These are phyloP conservation scores for Anorthoa munda DNA, from an alignment of 2,888 invertebrate species.

Conservation along the genomic window DNA sequence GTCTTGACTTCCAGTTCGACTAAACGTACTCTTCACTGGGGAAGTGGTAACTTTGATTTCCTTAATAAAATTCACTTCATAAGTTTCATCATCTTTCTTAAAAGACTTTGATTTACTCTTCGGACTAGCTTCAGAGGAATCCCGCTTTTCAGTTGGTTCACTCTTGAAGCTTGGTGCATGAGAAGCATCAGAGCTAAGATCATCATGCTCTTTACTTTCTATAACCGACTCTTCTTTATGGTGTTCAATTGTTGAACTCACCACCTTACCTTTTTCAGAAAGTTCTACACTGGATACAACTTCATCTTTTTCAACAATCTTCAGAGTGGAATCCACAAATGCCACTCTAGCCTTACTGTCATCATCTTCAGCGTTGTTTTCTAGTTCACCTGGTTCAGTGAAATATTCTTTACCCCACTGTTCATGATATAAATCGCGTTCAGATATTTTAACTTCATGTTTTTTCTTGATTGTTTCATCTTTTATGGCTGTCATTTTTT, in stretches of 20 bases:
- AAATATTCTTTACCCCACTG: constrained; percentile 91
- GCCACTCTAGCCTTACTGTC: constrained; percentile 83
- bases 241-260: constrained; percentile 87
- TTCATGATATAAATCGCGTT: constrained; percentile 88
- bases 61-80: constrained; percentile 89
- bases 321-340: constrained; percentile 85
- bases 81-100: constrained; percentile 88
- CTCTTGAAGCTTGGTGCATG: constrained; percentile 87
- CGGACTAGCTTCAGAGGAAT: constrained; percentile 85
- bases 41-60: constrained; percentile 90
- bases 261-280: constrained; percentile 87
- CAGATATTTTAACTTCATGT: constrained; percentile 89
- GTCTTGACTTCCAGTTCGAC: constrained; percentile 90
- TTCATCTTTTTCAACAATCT: constrained; percentile 88
- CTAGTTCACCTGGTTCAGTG: constrained; percentile 86
- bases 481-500: constrained; percentile 88
- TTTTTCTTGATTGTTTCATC: constrained; percentile 88
- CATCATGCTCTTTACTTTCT: constrained; percentile 89
- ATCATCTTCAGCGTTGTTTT: constrained; percentile 86
- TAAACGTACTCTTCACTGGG: constrained; percentile 88
- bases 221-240: constrained; percentile 88
- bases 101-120: constrained; percentile 88
- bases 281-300: constrained; percentile 85
- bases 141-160: constrained; percentile 83
- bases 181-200: constrained; percentile 87